Base-by-base conservation (phyloP, 1,140 invertebrate genomes). In the Lepidotrigona ventralis region DNA sequence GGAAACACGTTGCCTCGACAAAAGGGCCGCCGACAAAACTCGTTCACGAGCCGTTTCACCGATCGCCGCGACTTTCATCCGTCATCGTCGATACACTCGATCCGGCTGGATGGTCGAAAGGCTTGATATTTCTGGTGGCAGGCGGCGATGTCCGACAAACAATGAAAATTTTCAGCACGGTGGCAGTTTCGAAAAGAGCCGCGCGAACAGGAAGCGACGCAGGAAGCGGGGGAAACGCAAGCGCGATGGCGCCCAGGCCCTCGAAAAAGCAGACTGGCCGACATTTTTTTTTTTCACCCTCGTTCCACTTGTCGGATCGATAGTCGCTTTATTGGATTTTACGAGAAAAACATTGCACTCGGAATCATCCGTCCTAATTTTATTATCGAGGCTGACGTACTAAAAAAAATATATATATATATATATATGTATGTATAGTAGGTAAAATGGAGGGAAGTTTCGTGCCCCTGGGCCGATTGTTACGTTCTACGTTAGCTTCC, bases 331-430 rank as follows among this genome's bases (percentile, higher is more conserved):
- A 69, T 87, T 60, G 79, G 79, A 74, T 81, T 76, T 75, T 69
- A 54, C 26, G 58, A 56, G 39, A 60, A 26, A 60, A 69, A 75
- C 82, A 86, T 80, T 54, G 86, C 73, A 60, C 73, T 77, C 60
- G 58, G 70, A 60, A 87, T 88, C 79, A 85, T 88, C 70, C 85
- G 79, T 79, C 75, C 64, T 84, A 87, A 88, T 88, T 88, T 74
- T 68, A 82, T 85, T 88, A 87, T 77, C 58, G 75, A 51, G n/a
- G n/a, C 53, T 29, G 39, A 53, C 53, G 56, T 23, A 60, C 68
- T 33, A 66, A 83, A 83, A 83, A 74, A 39, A 39, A 46, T 9
- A 46, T 0, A 46, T 46, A 46, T 46, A 9, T 46, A 46, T 9
- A 46, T 46, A 46, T 46, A 46, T 46, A 9, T 46, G 11, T 9